Base-by-base conservation (phyloP, 92 coral and sea anemone genomes). In the Montipora capitata region DNA sequence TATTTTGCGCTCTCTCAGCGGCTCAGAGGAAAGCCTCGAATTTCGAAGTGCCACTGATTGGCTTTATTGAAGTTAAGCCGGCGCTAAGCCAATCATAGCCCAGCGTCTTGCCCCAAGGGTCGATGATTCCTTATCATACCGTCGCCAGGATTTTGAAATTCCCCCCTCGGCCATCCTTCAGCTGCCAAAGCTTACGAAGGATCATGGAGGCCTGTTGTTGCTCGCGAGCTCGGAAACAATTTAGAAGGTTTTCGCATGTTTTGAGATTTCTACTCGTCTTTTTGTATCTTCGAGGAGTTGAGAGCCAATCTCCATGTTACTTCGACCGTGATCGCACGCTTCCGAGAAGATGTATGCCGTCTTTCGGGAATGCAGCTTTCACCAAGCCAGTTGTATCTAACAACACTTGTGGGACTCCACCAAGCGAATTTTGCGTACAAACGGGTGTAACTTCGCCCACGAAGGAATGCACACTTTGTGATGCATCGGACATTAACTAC, bases 321-420 rank as follows among this genome's bases (percentile, higher is more conserved):
- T 79, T 79, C 48, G 83, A 84, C 49, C 75, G 76, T 75, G 90
- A 86, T 45, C 86, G 73, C 18, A 68, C 12, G 40, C 20, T 62
- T 16, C 93, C 96, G 18, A 84, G 72, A 49, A 87, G 99, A 43
- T 97, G 99, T 76, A 96, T 97, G 92, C 99, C 99, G 4, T 94
- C 93, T 61, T 97, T 97, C 70, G 98, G 92, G 18, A 97, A 97
- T 76, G 99, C 99, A 27, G 99, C 98, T 43, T 96, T 92, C 69
- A 78, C 69, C 16, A 96, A 95, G 74, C 58, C 85, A 45, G 98
- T 97, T 67, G 78, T 43, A 15, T 92, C 98, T n/a, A 97, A 91
- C 85, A 96, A 97, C 80, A 97, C 99, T 62, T 97, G 99, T 56
- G 99, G 99, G 15, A 90, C 75, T 48, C 97, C 97, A 27, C 96